Evolutionary conservation across 2,888 invertebrate genomes (phyloP).

Genomic region (Schizaphis graminum): DNA sequence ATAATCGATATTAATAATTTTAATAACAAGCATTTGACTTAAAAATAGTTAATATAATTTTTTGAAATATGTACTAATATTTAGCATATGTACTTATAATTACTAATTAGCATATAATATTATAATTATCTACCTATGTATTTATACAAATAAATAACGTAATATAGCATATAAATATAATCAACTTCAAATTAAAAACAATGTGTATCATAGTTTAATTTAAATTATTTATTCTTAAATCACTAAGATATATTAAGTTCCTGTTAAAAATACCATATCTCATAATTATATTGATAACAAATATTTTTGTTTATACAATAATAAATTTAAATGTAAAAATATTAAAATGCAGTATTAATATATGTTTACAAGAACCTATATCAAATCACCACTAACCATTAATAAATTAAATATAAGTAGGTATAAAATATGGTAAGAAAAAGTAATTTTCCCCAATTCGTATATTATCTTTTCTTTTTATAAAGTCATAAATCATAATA

Average conservation of each 20-base stretch:
- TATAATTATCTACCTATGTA: neutral
- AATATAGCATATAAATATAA: neutral
- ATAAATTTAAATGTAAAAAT: neutral
- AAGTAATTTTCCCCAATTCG: neutral
- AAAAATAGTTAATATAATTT: neutral
- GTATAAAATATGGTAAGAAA: neutral
- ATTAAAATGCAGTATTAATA: neutral
- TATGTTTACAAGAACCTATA: neutral
- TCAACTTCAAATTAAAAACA: neutral
- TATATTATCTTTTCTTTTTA: neutral
- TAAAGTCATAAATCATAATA: neutral
- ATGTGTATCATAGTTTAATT: neutral
- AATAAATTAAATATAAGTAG: neutral
- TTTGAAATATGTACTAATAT: neutral
- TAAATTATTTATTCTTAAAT: neutral
- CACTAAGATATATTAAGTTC: neutral
- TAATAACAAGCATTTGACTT: neutral
- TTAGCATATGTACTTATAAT: neutral
- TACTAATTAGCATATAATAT: neutral
- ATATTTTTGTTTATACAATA: neutral
- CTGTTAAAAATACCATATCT: neutral
- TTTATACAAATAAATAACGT: neutral
- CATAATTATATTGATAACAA: neutral
- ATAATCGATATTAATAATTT: neutral
- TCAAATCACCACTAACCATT: neutral